Conservation (phyloP, 2,113 vertebrate genomes). For the Gambusia holbrooki region DNA sequence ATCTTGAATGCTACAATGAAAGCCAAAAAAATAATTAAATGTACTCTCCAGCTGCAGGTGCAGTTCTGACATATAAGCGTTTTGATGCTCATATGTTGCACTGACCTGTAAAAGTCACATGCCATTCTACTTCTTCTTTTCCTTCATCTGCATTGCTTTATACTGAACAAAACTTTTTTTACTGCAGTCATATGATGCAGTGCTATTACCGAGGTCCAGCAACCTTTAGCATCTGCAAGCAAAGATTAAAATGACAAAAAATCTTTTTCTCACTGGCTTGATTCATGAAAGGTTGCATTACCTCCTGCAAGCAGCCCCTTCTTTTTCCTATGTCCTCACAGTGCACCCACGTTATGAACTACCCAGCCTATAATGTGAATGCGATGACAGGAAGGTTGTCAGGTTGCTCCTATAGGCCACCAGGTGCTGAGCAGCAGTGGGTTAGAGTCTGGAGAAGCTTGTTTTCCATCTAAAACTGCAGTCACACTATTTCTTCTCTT, state of each 20-base stretch:
- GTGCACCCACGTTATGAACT: slow-evolving; percentile 49
- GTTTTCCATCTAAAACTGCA: slow-evolving; percentile 13
- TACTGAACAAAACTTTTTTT: slow-evolving; percentile 1
- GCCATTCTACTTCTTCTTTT: slow-evolving; percentile 18
- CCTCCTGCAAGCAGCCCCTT: slow-evolving; percentile 30
- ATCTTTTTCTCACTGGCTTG: slow-evolving; percentile 36
- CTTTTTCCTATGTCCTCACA: slow-evolving; percentile 44
- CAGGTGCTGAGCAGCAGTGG: slow-evolving; percentile 62
- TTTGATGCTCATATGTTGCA: slow-evolving; percentile 23
- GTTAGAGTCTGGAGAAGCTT: slow-evolving; percentile 50
- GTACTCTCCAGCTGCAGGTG: slow-evolving; percentile 3
- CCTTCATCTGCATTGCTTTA: slow-evolving; percentile 9
- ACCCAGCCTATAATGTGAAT: slow-evolving; percentile 66
- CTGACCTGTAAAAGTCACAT: slow-evolving; percentile 13
- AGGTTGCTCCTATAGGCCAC: slow-evolving; percentile 36
- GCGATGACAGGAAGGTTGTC: slow-evolving; percentile 67
- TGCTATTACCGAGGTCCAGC: slow-evolving; percentile 13
- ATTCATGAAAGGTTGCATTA: slow-evolving; percentile 54
- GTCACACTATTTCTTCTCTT: neutral
- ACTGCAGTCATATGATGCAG: slow-evolving; percentile 17
- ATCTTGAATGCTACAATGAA: no score
- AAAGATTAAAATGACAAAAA: slow-evolving; percentile 57
- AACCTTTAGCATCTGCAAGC: slow-evolving; percentile 50
- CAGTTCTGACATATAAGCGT: slow-evolving; percentile 16
- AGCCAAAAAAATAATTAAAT: neutral